Percentiles rank a stretch among this genome's conserved stretches.
Evolutionary conservation across 1,140 invertebrate genomes (phyloP).

Genomic region (Drosophila sproati): DNA sequence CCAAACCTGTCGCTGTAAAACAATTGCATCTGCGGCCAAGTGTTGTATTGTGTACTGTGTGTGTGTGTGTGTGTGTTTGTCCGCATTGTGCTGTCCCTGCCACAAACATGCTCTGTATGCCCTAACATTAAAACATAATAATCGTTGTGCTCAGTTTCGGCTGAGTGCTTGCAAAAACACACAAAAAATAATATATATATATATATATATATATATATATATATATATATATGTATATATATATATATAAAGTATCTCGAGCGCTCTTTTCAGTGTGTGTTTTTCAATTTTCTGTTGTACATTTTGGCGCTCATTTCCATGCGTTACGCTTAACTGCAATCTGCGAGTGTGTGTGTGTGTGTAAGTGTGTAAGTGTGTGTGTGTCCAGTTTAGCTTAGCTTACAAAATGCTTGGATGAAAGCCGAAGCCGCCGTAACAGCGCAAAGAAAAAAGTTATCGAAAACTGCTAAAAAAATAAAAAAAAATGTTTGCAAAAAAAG

Average conservation of each 20-base stretch:
- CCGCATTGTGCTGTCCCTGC: constrained; percentile 39
- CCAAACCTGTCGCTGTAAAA: constrained; percentile 3
- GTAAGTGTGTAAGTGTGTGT: constrained; percentile 12
- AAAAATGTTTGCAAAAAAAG: constrained; percentile 10
- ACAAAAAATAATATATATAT: constrained; percentile 8
- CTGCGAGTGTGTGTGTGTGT: constrained; percentile 5
- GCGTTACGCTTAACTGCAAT: constrained; percentile 72
- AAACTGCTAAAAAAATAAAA: constrained; percentile 47
- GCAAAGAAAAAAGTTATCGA: constrained; percentile 37
- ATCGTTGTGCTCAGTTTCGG: constrained; percentile 69
- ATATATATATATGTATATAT: background rate
- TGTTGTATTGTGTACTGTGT: constrained; percentile 11
- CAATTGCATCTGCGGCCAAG: constrained; percentile 26
- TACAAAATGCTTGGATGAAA: constrained; percentile 75
- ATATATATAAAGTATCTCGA: constrained; percentile 44
- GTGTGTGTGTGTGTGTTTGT: constrained; percentile 14
- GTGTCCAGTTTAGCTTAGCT: constrained; percentile 64
- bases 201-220: background rate
- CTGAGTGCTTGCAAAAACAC: constrained; percentile 61
- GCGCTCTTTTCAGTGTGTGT: constrained; percentile 11
- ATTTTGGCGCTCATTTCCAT: constrained; percentile 53
- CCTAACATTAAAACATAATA: constrained; percentile 45
- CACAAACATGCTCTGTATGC: constrained; percentile 33
- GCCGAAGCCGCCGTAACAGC: constrained; percentile 32
- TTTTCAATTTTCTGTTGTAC: constrained; percentile 4